Percentiles rank a stretch among this genome's conserved stretches.
Conservation (phyloP, 2,113 vertebrate species). For the Ochotona princeps region DNA sequence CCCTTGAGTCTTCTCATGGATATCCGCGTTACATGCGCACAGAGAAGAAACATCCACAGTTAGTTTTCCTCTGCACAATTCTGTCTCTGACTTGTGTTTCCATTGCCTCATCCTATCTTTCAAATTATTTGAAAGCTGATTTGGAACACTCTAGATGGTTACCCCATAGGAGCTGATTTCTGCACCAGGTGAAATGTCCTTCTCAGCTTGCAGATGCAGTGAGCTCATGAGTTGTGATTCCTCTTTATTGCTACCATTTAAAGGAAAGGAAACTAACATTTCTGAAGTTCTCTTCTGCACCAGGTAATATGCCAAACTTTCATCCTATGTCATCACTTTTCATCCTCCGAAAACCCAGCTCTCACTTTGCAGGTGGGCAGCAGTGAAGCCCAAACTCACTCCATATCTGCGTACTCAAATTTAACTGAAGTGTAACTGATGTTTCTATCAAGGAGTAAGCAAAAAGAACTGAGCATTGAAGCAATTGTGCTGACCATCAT, state of each 20-base stretch:
- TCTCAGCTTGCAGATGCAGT: background rate
- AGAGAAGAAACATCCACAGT: background rate
- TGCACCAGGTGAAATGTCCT: background rate
- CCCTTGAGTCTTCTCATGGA: background rate
- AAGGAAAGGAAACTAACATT: constrained; percentile 36
- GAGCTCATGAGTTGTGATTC: background rate
- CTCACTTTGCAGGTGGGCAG: background rate
- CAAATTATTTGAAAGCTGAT: background rate
- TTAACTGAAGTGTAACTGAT: background rate
- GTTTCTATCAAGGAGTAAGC: background rate
- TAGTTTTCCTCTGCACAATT: background rate
- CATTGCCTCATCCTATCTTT: background rate
- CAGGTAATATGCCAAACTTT: background rate
- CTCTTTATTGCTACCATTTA: background rate
- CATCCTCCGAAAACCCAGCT: background rate
- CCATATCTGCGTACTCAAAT: background rate
- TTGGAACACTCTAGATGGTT: background rate
- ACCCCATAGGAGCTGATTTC: background rate
- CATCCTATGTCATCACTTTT: background rate
- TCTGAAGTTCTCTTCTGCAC: constrained; percentile 7
- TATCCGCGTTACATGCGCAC: background rate
- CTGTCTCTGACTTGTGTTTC: background rate
- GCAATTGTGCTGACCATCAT: background rate
- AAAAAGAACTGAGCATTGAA: background rate
- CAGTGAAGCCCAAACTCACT: background rate